phyloP scores from a whole-genome alignment of 2,888 invertebrate genomes.

The Flexamia atlantica region DNA sequence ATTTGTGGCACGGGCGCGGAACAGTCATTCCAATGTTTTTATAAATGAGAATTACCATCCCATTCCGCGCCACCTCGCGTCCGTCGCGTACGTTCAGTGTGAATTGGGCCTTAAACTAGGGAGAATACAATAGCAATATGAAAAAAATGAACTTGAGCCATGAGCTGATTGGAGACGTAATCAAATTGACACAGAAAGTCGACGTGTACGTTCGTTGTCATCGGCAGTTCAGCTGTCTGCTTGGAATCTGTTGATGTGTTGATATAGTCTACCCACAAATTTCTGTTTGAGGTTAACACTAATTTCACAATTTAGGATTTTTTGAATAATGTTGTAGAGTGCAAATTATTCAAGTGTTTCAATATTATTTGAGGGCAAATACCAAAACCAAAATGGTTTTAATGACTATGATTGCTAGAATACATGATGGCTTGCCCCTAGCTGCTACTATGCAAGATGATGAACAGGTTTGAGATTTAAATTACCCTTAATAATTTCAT shows the following conservation, averaged over 20 bases:
- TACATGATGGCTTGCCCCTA: constrained; percentile 90
- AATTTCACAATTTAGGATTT: not conserved
- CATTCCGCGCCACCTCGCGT: too few relatives aligned
- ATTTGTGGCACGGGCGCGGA: too few relatives aligned
- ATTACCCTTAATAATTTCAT: not conserved
- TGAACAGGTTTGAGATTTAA: constrained; percentile 96
- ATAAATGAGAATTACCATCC: too few relatives aligned
- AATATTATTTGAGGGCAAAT: constrained; percentile 62
- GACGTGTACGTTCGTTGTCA: constrained; percentile 44
- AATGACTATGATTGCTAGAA: constrained; percentile 97
- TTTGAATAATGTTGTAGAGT: constrained; percentile 8
- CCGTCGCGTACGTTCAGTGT: too few relatives aligned
- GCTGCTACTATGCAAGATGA: constrained; percentile 97
- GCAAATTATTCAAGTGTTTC: not conserved
- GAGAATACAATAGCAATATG: too few relatives aligned
- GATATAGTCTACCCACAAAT: constrained; percentile 21
- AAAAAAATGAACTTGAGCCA: too few relatives aligned
- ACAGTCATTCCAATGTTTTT: too few relatives aligned
- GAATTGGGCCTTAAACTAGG: too few relatives aligned
- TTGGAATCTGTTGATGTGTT: constrained; percentile 43
- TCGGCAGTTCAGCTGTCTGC: constrained; percentile 26
- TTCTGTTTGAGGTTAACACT: constrained; percentile 22
- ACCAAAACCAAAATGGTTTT: constrained; percentile 85
- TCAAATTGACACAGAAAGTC: constrained; percentile 19
- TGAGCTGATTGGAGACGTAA: constrained; percentile 21